Base-by-base conservation (phyloP, 2,888 invertebrate species). In the Melieria picta region DNA sequence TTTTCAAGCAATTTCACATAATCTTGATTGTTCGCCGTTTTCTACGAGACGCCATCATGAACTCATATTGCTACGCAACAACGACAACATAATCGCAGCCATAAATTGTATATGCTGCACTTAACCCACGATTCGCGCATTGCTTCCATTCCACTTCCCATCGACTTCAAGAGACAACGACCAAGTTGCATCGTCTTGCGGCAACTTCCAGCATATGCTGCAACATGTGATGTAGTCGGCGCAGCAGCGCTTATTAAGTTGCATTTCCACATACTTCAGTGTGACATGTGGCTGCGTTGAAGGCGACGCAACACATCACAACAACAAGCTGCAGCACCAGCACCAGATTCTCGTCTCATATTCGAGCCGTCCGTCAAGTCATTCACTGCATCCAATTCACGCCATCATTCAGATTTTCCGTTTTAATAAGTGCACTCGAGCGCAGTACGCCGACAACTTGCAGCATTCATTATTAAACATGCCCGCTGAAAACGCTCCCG, bases 401-500 rank as follows among this genome's bases (percentile, higher is more conserved):
- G 60, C 45, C 67, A 43, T 43, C 60, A 61, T 46, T 52, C 16
- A 61, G 30, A 62, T 56, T 52, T 45, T 60, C 64, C 64, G 56
- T 67, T 67, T 66, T 56, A 63, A 65, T 61, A 66, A 67, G 69
- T 69, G 69, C 71, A 62, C 71, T 70, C 58, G 63, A 69, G 65
- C 69, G 69, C 69, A 69, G 56, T 30, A 72, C 50, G 52, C 57
- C 30, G n/a, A 58, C 67, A 64, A 43, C 52, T 58, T 58, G 52
- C 61, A 62, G 52, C 30, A 60, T 52, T 63, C 47, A 48, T 10
- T 65, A 50, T 50, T 50, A 16, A 46, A 60, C 58, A 57, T 69
- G 13, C 68, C 46, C 61, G 55, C 56, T 65, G 61, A 79, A 77
- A 78, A 77, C 73, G 73, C 79, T 80, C 76, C 74, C 77, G 77